Percentiles rank a stretch among this genome's conserved stretches.
These are phyloP conservation scores for Tenrec ecaudatus DNA, from an alignment of 2,113 vertebrate genomes.

Conservation along the genomic window DNA sequence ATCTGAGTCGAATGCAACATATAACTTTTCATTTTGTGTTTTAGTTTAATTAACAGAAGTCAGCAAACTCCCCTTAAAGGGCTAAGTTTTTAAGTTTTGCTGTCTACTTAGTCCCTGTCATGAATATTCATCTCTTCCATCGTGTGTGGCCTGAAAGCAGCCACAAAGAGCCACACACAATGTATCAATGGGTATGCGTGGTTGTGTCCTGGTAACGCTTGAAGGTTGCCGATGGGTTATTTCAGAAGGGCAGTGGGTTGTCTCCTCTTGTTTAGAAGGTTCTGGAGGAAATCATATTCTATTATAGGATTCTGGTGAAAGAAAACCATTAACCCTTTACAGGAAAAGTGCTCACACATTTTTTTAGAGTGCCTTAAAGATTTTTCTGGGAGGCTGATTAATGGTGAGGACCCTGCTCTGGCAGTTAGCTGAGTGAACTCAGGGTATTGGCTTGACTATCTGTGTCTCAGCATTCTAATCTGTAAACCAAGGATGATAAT, in stretches of 20 bases:
- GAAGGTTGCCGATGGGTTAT: not conserved
- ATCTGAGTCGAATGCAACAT: not conserved
- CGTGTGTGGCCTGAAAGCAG: not conserved
- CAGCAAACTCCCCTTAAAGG: not conserved
- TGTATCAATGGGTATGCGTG: not conserved
- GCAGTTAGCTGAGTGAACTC: not conserved
- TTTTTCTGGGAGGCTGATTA: not conserved
- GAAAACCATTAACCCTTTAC: not conserved
- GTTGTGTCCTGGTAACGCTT: not conserved
- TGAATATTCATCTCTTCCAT: not conserved
- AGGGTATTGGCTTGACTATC: not conserved
- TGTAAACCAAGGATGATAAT: not conserved
- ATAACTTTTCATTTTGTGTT: not conserved
- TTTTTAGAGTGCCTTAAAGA: not conserved
- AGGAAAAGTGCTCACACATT: not conserved
- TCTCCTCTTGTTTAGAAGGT: not conserved
- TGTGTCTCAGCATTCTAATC: not conserved
- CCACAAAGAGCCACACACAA: not conserved
- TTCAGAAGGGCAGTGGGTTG: not conserved
- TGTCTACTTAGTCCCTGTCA: not conserved
- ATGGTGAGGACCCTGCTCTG: not conserved
- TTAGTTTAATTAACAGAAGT: not conserved
- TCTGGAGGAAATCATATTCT: not conserved
- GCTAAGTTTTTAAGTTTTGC: not conserved
- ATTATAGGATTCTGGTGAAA: not conserved